Percentiles rank a stretch among this genome's conserved stretches.
Conservation (phyloP, 2,888 invertebrate species). For the Bombylius discolor region DNA sequence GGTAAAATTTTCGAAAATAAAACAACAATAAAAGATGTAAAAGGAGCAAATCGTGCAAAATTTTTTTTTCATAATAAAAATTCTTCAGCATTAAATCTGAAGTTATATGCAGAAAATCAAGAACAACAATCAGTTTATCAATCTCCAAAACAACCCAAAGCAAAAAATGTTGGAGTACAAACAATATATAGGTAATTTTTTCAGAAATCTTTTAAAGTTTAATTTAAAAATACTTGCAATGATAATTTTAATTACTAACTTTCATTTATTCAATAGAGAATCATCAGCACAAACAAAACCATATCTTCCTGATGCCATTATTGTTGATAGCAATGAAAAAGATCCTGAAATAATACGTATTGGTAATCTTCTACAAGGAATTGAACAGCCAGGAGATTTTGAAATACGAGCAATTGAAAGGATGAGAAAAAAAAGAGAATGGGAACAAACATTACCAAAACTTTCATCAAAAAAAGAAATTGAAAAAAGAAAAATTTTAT, state of each 20-base stretch:
- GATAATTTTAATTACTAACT: background rate
- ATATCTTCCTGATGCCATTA: constrained; percentile 25
- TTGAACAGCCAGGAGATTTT: constrained; percentile 27
- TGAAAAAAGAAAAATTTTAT: constrained; percentile 48
- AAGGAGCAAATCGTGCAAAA: constrained; percentile 22
- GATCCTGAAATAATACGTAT: constrained; percentile 27
- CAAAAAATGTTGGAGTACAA: constrained; percentile 10
- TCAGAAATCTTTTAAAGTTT: too few relatives aligned
- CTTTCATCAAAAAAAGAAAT: constrained; percentile 42
- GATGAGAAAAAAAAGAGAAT: constrained; percentile 50
- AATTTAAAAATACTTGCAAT: too few relatives aligned
- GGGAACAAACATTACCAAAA: constrained; percentile 46
- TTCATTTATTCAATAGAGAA: too few relatives aligned
- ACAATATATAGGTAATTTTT: constrained; percentile 8
- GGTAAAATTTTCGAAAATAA: too few relatives aligned
- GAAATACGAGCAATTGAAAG: constrained; percentile 49
- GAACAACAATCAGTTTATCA: background rate
- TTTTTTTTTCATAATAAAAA: constrained; percentile 15
- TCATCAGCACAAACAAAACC: constrained; percentile 32
- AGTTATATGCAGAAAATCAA: background rate
- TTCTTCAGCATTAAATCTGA: background rate
- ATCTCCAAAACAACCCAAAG: background rate
- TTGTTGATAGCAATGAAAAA: constrained; percentile 18
- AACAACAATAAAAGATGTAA: constrained; percentile 9
- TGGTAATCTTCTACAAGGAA: constrained; percentile 23